Base-by-base conservation (phyloP, 2,888 invertebrate genomes). In the Alloscopus bannaensis region DNA sequence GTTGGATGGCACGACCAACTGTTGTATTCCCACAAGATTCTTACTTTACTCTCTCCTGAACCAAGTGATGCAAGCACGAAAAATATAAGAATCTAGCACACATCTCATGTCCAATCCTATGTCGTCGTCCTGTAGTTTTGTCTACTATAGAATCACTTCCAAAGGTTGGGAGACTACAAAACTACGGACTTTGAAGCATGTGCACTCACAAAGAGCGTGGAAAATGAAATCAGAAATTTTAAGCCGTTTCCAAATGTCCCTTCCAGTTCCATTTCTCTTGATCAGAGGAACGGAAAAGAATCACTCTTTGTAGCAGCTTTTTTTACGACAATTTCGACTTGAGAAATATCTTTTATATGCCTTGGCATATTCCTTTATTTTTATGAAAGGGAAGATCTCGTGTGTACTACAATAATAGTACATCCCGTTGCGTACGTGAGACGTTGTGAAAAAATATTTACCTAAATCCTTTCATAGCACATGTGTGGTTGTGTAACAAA, bases 1-100 rank as follows among this genome's bases (percentile, higher is more conserved):
- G n/a, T n/a, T n/a, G n/a, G 68, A 31, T 73, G 50, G 62, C 13
- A 28, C 13, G 47, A 31, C 66, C 78, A 78, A 78, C 78, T 78
- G 78, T 78, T 78, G 70, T 71, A 65, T 78, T 78, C 71, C 78
- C 78, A 77, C 69, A 77, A 42, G 55, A 69, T 50, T 18, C 66
- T 47, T 59, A 26, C 29, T 42, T 59, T 45, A 31, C 26, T 50
- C n/a, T 62, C 20, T 11, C 13, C 28, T 24, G 42, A 20, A 52
- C 22, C 62, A 1, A 29, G 59, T 59, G n/a, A 26, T 31, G 16
- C 65, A 2, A 28, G 18, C 16, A 28, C 18, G n/a, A 13, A 20
- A 40, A 1, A 26, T 40, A 64, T 69, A 31, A n/a, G n/a, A 18
- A 40, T 42, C 26, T 29, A 45, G 1, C 40, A 64, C 40, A 45